These are phyloP conservation scores for Drosophila prosaltans DNA, from an alignment of 1,140 invertebrate species.

Conservation along the genomic window DNA sequence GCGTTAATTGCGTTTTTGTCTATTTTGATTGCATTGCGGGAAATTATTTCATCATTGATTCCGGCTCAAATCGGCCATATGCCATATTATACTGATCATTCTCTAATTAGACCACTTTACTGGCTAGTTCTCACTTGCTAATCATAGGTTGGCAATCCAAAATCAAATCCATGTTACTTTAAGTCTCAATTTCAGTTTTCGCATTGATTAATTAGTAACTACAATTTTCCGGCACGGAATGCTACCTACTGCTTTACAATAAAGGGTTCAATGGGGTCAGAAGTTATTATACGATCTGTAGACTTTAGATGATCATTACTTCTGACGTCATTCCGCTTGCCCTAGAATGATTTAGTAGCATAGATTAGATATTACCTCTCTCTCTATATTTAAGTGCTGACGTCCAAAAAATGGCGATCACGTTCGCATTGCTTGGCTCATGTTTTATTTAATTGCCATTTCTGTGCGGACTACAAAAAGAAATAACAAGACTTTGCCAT, in stretches of 20 bases:
- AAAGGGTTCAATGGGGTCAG: constrained; percentile 35
- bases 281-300: constrained; percentile 29
- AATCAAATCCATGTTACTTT: background rate
- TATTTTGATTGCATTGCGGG: constrained; percentile 18
- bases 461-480: constrained; percentile 7
- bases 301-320: constrained; percentile 2
- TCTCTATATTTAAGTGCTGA: background rate
- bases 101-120: constrained; percentile 44
- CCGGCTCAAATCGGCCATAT: background rate
- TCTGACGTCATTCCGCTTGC: constrained; percentile 28
- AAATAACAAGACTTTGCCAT: constrained; percentile 41
- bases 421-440: constrained; percentile 27
- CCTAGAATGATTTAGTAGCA: constrained; percentile 24
- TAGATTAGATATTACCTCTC: constrained; percentile 6
- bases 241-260: constrained; percentile 7
- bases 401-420: constrained; percentile 31
- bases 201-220: constrained; percentile 47
- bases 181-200: constrained; percentile 13
- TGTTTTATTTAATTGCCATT: constrained; percentile 42
- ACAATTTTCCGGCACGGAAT: constrained; percentile 11
- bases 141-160: constrained; percentile 26
- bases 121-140: constrained; percentile 50
- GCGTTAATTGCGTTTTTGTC: constrained; percentile 40
- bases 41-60: constrained; percentile 12
- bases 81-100: constrained; percentile 5